phyloP scores from a whole-genome alignment of 1,140 invertebrate genomes.

The Drusus annulatus region DNA sequence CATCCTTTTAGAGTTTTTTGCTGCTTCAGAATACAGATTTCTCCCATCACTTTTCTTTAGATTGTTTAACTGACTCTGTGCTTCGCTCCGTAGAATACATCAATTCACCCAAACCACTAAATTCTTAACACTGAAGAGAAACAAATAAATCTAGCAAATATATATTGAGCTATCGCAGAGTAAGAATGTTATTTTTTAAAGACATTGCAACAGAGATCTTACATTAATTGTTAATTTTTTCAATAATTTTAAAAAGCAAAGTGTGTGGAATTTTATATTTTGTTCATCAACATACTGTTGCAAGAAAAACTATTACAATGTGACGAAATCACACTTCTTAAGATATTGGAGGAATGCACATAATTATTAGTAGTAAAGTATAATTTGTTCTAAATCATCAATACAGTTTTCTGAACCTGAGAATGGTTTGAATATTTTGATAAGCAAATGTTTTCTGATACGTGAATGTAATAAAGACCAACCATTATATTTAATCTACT shows the following conservation, averaged over 20 bases:
- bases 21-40: no score
- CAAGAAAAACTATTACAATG: not conserved
- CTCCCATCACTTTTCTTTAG: no score
- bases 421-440: conserved; percentile 1
- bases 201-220: conserved; percentile 23
- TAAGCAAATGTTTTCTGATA: not conserved
- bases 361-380: conserved; percentile 1
- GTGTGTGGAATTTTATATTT: not conserved
- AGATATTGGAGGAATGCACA: conserved; percentile 13
- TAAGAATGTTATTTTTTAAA: conserved; percentile 11
- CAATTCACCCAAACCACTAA: not conserved
- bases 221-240: conserved; percentile 31
- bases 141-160: conserved; percentile 19
- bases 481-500: no score
- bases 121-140: conserved; percentile 9
- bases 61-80: conserved; percentile 22
- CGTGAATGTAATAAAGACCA: no score
- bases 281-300: not conserved
- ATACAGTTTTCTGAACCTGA: not conserved
- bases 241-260: conserved; percentile 15
- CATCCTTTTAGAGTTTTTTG: no score
- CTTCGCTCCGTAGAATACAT: not conserved
- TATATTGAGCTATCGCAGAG: conserved; percentile 1
- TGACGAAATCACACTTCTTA: conserved; percentile 1
- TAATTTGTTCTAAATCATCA: not conserved